These are phyloP conservation scores for Paramisgurnus dabryanus DNA, from an alignment of 2,113 vertebrate genomes.

Conservation along the genomic window DNA sequence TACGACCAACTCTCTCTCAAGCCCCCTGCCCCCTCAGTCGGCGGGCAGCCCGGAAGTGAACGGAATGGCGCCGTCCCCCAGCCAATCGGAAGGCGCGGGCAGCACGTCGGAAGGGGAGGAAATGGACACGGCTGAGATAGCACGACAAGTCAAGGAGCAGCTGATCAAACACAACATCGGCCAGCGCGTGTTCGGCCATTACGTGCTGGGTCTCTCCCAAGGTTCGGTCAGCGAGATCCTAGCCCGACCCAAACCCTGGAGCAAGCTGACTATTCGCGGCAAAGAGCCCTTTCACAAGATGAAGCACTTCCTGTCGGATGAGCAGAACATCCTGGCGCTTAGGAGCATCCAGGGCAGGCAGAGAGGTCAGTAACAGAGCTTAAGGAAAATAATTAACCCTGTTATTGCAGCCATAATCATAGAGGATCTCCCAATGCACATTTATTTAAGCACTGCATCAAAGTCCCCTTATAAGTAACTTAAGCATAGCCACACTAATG, in stretches of 20 bases:
- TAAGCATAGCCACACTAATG: not conserved
- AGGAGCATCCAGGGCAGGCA: slow-evolving; percentile 91
- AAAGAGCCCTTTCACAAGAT: slow-evolving; percentile 94
- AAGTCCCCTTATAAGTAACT: not conserved
- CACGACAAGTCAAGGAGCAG: slow-evolving; percentile 91
- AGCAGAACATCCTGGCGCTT: slow-evolving; percentile 90
- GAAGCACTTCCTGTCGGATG: slow-evolving; percentile 91
- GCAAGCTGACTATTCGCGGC: slow-evolving; percentile 88
- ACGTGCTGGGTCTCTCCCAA: slow-evolving; percentile 88
- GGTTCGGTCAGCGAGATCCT: slow-evolving; percentile 91
- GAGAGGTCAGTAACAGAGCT: slow-evolving; percentile 78
- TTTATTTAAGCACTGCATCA: not conserved
- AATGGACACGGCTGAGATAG: slow-evolving; percentile 89
- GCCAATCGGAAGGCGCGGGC: slow-evolving; percentile 88
- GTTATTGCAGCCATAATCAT: not conserved
- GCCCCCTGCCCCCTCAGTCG: slow-evolving; percentile 77
- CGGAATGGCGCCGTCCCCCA: slow-evolving; percentile 86
- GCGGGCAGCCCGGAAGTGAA: slow-evolving; percentile 82
- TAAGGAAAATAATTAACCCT: slow-evolving; percentile 13
- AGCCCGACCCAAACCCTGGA: slow-evolving; percentile 91
- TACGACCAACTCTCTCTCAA: slow-evolving; percentile 88
- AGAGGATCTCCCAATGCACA: not conserved
- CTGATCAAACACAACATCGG: slow-evolving; percentile 95
- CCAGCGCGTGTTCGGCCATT: slow-evolving; percentile 91
- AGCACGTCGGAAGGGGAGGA: slow-evolving; percentile 87